Percentiles rank a stretch among this genome's conserved stretches.
Evolutionary conservation across 1,140 invertebrate species (phyloP).

Genomic region (Probaryconus sp.): DNA sequence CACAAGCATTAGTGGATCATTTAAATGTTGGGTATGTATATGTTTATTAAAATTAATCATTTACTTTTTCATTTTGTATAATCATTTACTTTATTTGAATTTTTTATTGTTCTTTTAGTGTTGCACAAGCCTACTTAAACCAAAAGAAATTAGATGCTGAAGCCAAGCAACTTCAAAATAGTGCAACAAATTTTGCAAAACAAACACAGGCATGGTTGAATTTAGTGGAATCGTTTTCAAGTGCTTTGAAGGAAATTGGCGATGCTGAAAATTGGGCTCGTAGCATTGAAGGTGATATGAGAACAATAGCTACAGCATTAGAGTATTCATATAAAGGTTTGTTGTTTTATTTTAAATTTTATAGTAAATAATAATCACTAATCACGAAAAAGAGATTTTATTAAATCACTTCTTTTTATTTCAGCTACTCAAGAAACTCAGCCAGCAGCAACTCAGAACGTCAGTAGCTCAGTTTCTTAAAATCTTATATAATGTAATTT

Average conservation of each 20-base stretch:
- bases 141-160: slow-evolving; percentile 98
- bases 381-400: too few relatives aligned
- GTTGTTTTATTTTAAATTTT: background rate
- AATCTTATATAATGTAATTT: too few relatives aligned
- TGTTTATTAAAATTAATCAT: slow-evolving; percentile 13
- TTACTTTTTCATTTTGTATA: too few relatives aligned
- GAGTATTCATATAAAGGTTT: slow-evolving; percentile 96
- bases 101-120: slow-evolving; percentile 79
- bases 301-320: slow-evolving; percentile 92
- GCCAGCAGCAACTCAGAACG: too few relatives aligned
- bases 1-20: slow-evolving; percentile 96
- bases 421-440: too few relatives aligned
- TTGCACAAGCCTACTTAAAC: slow-evolving; percentile 98
- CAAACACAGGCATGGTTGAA: slow-evolving; percentile 97
- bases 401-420: too few relatives aligned
- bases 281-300: slow-evolving; percentile 98
- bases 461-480: too few relatives aligned
- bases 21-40: slow-evolving; percentile 94
- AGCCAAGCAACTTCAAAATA: slow-evolving; percentile 96
- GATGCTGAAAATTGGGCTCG: slow-evolving; percentile 99
- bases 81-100: too few relatives aligned
- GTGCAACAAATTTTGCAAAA: slow-evolving; percentile 96
- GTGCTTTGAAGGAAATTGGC: slow-evolving; percentile 97
- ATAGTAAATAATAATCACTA: too few relatives aligned
- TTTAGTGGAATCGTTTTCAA: slow-evolving; percentile 96